phyloP scores from a whole-genome alignment of 2,797 vertebrate genomes.

The Nyctalus aviator region DNA sequence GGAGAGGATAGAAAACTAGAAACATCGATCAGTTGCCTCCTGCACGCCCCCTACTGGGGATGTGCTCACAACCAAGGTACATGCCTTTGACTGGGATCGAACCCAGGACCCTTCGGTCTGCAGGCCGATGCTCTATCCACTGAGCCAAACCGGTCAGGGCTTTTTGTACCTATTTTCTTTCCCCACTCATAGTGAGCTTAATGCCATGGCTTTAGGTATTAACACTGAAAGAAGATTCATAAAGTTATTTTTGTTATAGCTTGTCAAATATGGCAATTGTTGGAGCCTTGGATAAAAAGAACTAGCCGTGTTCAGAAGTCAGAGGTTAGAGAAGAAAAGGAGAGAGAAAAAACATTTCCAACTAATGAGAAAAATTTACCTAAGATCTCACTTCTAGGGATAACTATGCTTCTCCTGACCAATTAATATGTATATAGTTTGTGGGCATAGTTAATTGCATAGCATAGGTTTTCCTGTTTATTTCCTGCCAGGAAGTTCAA shows the following conservation, averaged over 20 bases:
- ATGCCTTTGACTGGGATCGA: too few relatives aligned
- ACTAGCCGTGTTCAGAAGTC: background rate
- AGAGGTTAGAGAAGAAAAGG: background rate
- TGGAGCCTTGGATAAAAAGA: background rate
- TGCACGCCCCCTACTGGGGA: too few relatives aligned
- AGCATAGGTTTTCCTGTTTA: slow-evolving; percentile 1
- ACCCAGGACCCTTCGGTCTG: too few relatives aligned
- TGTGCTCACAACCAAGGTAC: too few relatives aligned
- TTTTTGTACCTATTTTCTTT: background rate
- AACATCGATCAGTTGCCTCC: too few relatives aligned
- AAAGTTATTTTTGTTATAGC: background rate
- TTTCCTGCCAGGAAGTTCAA: slow-evolving; percentile 28
- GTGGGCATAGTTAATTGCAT: background rate
- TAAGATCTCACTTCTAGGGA: slow-evolving; percentile 32
- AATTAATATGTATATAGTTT: background rate
- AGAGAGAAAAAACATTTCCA: background rate
- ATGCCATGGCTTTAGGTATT: background rate
- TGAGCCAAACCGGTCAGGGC: too few relatives aligned
- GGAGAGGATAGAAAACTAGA: too few relatives aligned
- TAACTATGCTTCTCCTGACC: background rate
- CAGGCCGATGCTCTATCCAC: too few relatives aligned
- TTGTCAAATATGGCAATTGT: background rate
- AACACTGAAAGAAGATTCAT: background rate
- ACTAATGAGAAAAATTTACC: background rate
- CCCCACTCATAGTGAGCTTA: background rate